A percentile compares a stretch with the other conserved stretches of the same genome.
phyloP scores from a whole-genome alignment of 2,888 invertebrate genomes.

The Melitaea athalia region DNA sequence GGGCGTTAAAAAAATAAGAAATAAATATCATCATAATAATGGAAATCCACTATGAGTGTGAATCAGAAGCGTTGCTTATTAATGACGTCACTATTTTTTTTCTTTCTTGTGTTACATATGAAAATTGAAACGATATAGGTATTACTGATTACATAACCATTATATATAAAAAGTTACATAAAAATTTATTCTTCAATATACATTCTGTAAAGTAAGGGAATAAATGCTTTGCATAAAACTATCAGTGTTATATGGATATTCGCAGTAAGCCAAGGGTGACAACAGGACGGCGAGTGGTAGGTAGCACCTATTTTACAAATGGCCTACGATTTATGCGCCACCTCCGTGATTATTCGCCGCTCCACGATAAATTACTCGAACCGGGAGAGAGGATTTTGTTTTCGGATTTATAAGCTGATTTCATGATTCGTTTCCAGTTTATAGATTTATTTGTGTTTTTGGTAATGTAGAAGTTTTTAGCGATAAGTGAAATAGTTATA shows the following conservation, averaged over 20 bases:
- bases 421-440: conserved; percentile 52
- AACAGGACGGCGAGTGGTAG: conserved; percentile 63
- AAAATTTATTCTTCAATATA: neutral
- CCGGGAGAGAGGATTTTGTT: conserved; percentile 73
- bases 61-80: too few relatives aligned
- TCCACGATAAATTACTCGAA: conserved; percentile 77
- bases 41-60: too few relatives aligned
- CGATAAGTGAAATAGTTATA: neutral
- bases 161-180: neutral
- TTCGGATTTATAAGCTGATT: conserved; percentile 76
- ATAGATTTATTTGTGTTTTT: neutral
- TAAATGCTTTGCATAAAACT: neutral
- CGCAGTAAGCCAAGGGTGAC: conserved; percentile 53
- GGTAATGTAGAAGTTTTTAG: neutral
- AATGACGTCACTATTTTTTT: too few relatives aligned
- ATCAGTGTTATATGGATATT: conserved; percentile 6
- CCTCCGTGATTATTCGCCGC: conserved; percentile 77
- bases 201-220: neutral
- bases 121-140: too few relatives aligned
- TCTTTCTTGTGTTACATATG: too few relatives aligned
- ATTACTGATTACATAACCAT: too few relatives aligned
- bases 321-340: conserved; percentile 80
- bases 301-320: conserved; percentile 82
- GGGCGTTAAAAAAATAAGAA: too few relatives aligned
- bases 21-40: too few relatives aligned